Percentiles rank a stretch among this genome's conserved stretches.
Evolutionary conservation across 53 echinoderm and acorn worm species (phyloP).

Genomic region (Pentamera pediparva): DNA sequence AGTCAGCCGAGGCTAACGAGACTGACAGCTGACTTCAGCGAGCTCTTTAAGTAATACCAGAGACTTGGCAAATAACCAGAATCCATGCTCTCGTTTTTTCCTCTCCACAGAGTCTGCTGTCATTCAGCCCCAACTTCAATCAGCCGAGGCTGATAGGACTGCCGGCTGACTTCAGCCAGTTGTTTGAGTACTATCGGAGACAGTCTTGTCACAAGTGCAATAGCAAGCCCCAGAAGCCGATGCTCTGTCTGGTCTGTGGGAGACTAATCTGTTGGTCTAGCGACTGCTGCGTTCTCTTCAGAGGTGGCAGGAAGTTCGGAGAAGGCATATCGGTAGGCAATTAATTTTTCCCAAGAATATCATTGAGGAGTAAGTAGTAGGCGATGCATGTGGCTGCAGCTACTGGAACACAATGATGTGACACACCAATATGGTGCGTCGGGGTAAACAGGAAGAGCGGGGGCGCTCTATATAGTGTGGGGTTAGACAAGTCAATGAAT

Average conservation of each 20-base stretch:
- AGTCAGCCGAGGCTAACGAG: too few relatives aligned
- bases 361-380: neutral
- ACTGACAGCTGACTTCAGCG: too few relatives aligned
- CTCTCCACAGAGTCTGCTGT: conserved; percentile 47
- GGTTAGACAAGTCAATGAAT: neutral
- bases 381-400: neutral
- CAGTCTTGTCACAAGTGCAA: conserved; percentile 57
- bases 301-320: conserved; percentile 13
- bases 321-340: conserved; percentile 58
- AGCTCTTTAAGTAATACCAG: neutral
- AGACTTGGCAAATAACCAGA: neutral
- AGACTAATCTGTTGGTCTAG: conserved; percentile 70
- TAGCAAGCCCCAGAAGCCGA: conserved; percentile 54
- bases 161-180: conserved; percentile 56
- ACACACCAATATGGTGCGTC: too few relatives aligned
- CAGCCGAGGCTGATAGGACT: conserved; percentile 74
- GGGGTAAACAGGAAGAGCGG: too few relatives aligned
- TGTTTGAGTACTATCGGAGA: conserved; percentile 82
- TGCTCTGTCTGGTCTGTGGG: conserved; percentile 84
- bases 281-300: conserved; percentile 51
- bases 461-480: too few relatives aligned
- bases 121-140: conserved; percentile 61
- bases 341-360: neutral
- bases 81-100: neutral
- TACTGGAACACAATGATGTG: neutral